These are phyloP conservation scores for Tenthredo amoena DNA, from an alignment of 2,888 invertebrate species.

Conservation along the genomic window DNA sequence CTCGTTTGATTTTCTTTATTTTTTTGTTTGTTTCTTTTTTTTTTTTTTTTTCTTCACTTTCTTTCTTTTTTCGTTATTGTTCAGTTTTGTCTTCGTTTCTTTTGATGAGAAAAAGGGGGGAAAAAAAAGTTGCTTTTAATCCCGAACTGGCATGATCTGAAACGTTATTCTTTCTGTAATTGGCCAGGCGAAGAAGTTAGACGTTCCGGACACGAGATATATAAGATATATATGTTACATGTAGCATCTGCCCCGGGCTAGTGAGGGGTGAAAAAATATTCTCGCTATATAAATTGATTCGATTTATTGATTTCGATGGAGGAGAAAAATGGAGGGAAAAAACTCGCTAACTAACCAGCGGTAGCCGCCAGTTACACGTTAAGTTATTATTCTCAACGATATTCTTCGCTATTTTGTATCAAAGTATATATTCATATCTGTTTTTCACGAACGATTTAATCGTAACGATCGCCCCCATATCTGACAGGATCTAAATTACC, in stretches of 20 bases:
- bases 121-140: constrained; percentile 34
- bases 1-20: no score
- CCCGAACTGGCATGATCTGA: neutral
- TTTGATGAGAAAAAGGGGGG: neutral
- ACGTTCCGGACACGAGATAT: constrained; percentile 25
- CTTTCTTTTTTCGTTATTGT: neutral
- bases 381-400: neutral
- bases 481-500: no score
- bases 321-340: neutral
- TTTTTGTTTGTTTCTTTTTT: no score
- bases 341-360: neutral
- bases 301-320: constrained; percentile 28
- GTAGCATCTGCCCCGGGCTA: neutral
- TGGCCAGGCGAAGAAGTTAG: constrained; percentile 46
- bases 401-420: neutral
- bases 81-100: neutral
- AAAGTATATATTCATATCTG: neutral
- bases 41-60: no score
- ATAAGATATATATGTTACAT: neutral
- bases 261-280: neutral
- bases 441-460: neutral
- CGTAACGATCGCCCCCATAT: neutral
- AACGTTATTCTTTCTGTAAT: constrained; percentile 53
- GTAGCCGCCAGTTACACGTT: neutral
- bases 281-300: constrained; percentile 27